Base-by-base conservation (phyloP, 2,888 invertebrate genomes). In the Athalia circularis region DNA sequence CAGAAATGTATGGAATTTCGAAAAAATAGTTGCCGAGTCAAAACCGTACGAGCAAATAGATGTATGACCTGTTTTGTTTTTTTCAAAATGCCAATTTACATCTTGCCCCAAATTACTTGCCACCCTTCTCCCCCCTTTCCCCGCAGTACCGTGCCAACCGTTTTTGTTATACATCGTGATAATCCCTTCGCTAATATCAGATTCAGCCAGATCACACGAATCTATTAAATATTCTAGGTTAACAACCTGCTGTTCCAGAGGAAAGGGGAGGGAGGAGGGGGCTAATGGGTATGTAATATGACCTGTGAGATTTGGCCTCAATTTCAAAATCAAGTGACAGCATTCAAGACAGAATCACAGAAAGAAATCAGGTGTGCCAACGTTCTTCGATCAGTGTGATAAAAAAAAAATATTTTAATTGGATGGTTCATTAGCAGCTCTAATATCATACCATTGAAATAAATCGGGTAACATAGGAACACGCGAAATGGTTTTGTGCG, bases 221-320 rank as follows among this genome's bases (percentile, higher is more conserved):
- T 65, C 8, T 47, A 13, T 47, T 65, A 48, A 48, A 48, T 48
- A 65, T 65, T 65, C 48, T 13, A 11, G 48, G 13, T 48, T n/a
- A 48, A 48, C 48, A 65, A 48, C 13, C n/a, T 15, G 13, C 48
- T 11, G 48, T 48, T 48, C 4, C 65, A n/a, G 48, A 65, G 65
- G 29, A 29, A 29, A 29, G 29, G 29, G 29, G 29, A 29, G 29
- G 29, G 29, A 29, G 29, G 29, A 29, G 29, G 29, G 29, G 29
- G 65, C 65, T 65, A 13, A 65, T 65, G 65, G 15, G 48, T 3
- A n/a, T 64, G 65, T 48, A 13, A 48, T 65, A 47, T 15, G 47
- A 13, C 65, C 65, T 48, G 48, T 48, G 48, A 65, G 8, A 13
- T 48, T 48, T 48, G 13, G 48, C 47, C 48, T 13, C 7, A 15